A percentile compares a stretch with the other conserved stretches of the same genome.
These are phyloP conservation scores for Acronicta psi DNA, from an alignment of 2,888 invertebrate genomes.

Conservation along the genomic window DNA sequence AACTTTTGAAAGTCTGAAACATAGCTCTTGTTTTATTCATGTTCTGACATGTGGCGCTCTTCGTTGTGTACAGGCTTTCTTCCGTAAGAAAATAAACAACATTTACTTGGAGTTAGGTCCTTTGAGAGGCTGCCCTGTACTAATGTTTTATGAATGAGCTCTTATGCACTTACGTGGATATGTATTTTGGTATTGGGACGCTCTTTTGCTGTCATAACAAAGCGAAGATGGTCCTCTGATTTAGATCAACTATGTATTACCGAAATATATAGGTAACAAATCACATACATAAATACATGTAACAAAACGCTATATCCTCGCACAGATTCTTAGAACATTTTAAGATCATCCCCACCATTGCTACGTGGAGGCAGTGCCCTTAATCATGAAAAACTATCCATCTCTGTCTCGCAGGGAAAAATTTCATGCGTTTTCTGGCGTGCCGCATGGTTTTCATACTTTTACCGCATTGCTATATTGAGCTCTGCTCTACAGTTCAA, in stretches of 20 bases:
- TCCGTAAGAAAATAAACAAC: conserved; percentile 88
- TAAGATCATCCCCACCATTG: conserved; percentile 85
- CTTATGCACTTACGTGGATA: conserved; percentile 75
- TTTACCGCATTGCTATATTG: conserved; percentile 51
- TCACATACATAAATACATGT: conserved; percentile 39
- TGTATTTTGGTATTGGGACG: conserved; percentile 46
- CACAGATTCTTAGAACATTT: conserved; percentile 76
- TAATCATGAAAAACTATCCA: conserved; percentile 81
- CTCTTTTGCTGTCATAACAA: conserved; percentile 37
- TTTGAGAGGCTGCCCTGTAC: conserved; percentile 81
- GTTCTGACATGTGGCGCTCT: conserved; percentile 86
- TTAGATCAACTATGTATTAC: conserved; percentile 9
- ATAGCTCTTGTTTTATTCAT: conserved; percentile 88
- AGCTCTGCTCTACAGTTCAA: conserved; percentile 48
- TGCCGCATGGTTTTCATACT: conserved; percentile 72
- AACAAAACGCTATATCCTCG: conserved; percentile 64
- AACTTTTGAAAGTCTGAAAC: conserved; percentile 87
- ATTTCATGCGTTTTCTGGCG: conserved; percentile 77
- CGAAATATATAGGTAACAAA: conserved; percentile 40
- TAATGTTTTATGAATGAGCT: conserved; percentile 87
- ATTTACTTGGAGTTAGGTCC: conserved; percentile 86
- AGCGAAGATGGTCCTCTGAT: conserved; percentile 7
- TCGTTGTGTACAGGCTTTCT: conserved; percentile 86
- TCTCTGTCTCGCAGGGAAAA: conserved; percentile 85
- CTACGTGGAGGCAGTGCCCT: conserved; percentile 85